phyloP scores from a whole-genome alignment of 1,140 invertebrate genomes.

The Stegodyphus mimosarum region DNA sequence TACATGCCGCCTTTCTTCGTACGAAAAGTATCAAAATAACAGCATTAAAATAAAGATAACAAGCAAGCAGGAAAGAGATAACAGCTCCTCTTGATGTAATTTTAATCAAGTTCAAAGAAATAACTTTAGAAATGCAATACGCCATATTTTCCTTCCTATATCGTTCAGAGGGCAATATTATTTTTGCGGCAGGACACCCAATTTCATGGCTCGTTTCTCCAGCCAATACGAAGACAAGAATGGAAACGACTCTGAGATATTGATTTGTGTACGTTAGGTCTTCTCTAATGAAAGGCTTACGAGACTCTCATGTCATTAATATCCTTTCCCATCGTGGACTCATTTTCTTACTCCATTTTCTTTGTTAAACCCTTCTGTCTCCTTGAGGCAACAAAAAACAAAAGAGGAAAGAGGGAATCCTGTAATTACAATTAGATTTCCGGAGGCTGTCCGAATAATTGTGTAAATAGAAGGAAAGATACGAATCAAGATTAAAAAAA shows the following conservation, averaged over 20 bases:
- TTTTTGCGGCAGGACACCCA: conserved; percentile 14
- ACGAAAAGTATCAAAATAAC: no score
- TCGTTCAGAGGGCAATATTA: no score
- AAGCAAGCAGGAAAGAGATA: no score
- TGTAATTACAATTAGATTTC: conserved; percentile 39
- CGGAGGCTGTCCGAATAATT: conserved; percentile 21
- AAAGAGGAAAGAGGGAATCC: not conserved
- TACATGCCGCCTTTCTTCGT: no score
- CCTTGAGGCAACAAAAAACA: not conserved
- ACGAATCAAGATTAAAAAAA: conserved; percentile 7
- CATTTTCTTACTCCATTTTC: conserved; percentile 4
- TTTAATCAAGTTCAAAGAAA: no score
- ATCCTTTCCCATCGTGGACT: not conserved
- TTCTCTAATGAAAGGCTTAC: conserved; percentile 31
- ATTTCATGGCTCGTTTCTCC: conserved; percentile 9
- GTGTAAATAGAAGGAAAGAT: conserved; percentile 21
- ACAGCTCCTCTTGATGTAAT: no score
- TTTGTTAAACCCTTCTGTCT: not conserved
- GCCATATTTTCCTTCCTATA: no score
- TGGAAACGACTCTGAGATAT: conserved; percentile 13
- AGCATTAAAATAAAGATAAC: no score
- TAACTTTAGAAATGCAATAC: no score
- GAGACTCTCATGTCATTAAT: conserved; percentile 17
- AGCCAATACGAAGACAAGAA: conserved; percentile 11
- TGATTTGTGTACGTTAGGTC: conserved; percentile 34